Evolutionary conservation across 2,797 vertebrate genomes (phyloP).

Genomic region (Sternotherus odoratus): DNA sequence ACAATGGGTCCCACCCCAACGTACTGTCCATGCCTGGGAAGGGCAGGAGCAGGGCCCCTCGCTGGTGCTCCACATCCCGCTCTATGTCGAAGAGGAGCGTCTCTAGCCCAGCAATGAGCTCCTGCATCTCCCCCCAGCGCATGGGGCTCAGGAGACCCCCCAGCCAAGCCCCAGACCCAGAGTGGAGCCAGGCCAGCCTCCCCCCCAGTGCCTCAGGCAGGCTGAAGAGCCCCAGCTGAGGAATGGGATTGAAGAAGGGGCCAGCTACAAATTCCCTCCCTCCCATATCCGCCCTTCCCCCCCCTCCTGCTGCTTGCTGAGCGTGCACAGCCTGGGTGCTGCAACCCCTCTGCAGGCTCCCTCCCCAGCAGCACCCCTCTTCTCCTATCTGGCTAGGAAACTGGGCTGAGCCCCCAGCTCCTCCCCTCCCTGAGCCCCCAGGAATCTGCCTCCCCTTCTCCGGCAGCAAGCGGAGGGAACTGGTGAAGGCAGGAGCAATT

Average conservation of each 20-base stretch:
- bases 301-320: no score
- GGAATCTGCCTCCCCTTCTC: fast-evolving
- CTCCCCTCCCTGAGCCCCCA: neutral
- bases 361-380: fast-evolving
- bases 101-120: slow-evolving; percentile 63
- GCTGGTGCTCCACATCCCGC: slow-evolving; percentile 48
- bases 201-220: neutral
- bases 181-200: neutral
- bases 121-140: slow-evolving; percentile 1
- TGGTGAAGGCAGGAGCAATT: neutral
- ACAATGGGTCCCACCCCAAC: neutral
- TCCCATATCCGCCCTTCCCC: no score
- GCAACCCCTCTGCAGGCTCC: neutral
- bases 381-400: neutral
- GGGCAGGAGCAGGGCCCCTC: slow-evolving; percentile 41
- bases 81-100: slow-evolving; percentile 60
- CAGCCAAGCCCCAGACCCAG: no score
- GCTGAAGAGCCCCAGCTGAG: neutral
- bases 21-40: slow-evolving; percentile 68
- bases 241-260: neutral
- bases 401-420: neutral
- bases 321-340: no score
- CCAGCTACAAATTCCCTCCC: neutral
- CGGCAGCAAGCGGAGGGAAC: neutral
- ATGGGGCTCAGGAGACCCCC: fast-evolving